phyloP scores from a whole-genome alignment of 2,113 vertebrate genomes.

The Pseudorectes ferrugineus region DNA sequence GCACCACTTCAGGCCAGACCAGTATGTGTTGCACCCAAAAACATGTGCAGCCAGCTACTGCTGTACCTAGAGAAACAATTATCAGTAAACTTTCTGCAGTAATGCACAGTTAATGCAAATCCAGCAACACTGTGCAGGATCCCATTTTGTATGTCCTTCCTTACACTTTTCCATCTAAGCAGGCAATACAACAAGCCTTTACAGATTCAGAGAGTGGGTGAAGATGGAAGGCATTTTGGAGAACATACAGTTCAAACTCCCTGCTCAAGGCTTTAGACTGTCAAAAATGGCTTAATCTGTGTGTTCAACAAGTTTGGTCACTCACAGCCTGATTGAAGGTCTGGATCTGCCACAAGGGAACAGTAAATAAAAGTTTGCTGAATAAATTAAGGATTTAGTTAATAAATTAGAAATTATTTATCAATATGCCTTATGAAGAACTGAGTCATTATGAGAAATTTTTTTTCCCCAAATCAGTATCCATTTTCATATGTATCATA shows the following conservation, averaged over 20 bases:
- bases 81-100: not conserved
- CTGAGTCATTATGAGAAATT: not conserved
- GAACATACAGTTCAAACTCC: not conserved
- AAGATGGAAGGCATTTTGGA: not conserved
- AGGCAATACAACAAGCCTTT: not conserved
- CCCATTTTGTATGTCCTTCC: not conserved
- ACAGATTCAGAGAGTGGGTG: not conserved
- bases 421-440: not conserved
- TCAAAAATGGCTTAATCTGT: not conserved
- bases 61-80: not conserved
- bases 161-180: not conserved
- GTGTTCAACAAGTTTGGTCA: not conserved
- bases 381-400: not conserved
- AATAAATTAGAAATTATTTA: not conserved
- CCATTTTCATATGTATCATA: not conserved
- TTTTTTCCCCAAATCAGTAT: not conserved
- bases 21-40: not conserved
- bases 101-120: not conserved
- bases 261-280: not conserved
- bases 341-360: not conserved
- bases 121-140: not conserved
- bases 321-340: not conserved
- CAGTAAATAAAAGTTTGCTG: not conserved
- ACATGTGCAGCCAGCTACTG: not conserved
- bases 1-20: not conserved